A percentile compares a stretch with the other conserved stretches of the same genome.
Evolutionary conservation across 2,797 vertebrate species (phyloP).

Genomic region (Melanotaenia parkinsoni): DNA sequence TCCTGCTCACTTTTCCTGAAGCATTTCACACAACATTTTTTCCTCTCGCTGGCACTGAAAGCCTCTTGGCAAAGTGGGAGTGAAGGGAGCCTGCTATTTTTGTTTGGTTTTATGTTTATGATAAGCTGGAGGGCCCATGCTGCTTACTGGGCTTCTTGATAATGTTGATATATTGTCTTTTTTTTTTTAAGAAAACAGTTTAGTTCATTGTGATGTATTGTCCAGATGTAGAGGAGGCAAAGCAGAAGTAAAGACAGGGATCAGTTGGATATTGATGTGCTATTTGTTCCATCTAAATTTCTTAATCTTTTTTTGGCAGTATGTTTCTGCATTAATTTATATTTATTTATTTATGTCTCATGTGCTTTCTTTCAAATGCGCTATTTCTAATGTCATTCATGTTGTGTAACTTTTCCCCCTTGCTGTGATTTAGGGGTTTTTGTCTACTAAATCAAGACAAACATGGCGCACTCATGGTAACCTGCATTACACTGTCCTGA

Average conservation of each 20-base stretch:
- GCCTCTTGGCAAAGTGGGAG: slow-evolving; percentile 37
- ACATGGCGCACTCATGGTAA: slow-evolving; percentile 67
- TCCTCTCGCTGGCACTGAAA: slow-evolving; percentile 18
- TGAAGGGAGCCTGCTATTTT: slow-evolving; percentile 57
- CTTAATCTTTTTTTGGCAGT: slow-evolving; percentile 22
- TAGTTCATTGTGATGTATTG: slow-evolving; percentile 14
- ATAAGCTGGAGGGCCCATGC: slow-evolving; percentile 52
- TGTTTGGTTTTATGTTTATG: slow-evolving; percentile 68
- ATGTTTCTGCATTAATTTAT: slow-evolving; percentile 10
- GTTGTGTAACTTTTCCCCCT: slow-evolving; percentile 41
- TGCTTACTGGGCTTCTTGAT: slow-evolving; percentile 30
- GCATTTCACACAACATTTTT: slow-evolving; percentile 23
- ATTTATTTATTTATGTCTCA: slow-evolving; percentile 4
- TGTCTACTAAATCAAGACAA: slow-evolving; percentile 63
- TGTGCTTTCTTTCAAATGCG: slow-evolving; percentile 2
- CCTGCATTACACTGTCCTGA: slow-evolving; percentile 69
- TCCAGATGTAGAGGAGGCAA: slow-evolving; percentile 7
- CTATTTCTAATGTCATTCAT: slow-evolving; percentile 27
- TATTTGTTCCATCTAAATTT: slow-evolving; percentile 50
- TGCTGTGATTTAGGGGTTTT: slow-evolving; percentile 49
- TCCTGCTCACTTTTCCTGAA: slow-evolving; percentile 56
- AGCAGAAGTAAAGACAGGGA: slow-evolving; percentile 26
- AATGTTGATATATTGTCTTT: slow-evolving; percentile 39
- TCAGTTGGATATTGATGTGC: slow-evolving; percentile 53
- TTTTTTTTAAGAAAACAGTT: slow-evolving; percentile 28